Base-by-base conservation (phyloP, 2,888 invertebrate genomes). In the Lycocerus yunnanus region DNA sequence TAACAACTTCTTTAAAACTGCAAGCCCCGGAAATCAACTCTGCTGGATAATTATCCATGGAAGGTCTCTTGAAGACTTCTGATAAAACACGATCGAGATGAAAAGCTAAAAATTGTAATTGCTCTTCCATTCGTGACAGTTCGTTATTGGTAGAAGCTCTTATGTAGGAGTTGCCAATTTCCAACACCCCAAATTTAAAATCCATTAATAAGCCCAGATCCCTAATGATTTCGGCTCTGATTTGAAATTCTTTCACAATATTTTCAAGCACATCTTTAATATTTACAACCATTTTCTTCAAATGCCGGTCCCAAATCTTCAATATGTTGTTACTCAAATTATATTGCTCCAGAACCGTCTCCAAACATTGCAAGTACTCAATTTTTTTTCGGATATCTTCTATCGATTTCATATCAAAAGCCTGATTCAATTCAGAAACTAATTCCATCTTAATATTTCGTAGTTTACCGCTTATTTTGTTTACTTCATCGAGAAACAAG, bases 261-360 rank as follows among this genome's bases (percentile, higher is more conserved):
- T 13, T 60, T 9, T 27, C 16, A 27, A 24, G 15, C 4, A 72
- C 15, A 59, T 16, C 20, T 61, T 13, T 14, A 8, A 67, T 13
- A 4, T 60, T 18, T 8, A 13, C n/a, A 5, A 13, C 15, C 16
- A 72, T 60, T 0, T 14, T 13, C 2, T 43, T 15, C 16, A 21
- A 10, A 61, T 24, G 16, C 16, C 24, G 16, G 14, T 8, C 6
- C 13, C 43, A 71, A 59, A 15, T 20, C 10, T 0, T 66, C 13
- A 68, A 13, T 10, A 73, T 70, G 67, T 70, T 67, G 21, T 24
- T 27, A 60, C 69, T 73, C 59, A 69, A 66, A 43, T 69, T 13
- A 20, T 66, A n/a, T 13, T 21, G 65, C 9, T 73, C 69, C 1
- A 73, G 21, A 6, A 73, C 67, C 6, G 15, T 61, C 15, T 73